Base-by-base conservation (phyloP, 2,113 vertebrate genomes). In the Pomatorhinus ruficollis region DNA sequence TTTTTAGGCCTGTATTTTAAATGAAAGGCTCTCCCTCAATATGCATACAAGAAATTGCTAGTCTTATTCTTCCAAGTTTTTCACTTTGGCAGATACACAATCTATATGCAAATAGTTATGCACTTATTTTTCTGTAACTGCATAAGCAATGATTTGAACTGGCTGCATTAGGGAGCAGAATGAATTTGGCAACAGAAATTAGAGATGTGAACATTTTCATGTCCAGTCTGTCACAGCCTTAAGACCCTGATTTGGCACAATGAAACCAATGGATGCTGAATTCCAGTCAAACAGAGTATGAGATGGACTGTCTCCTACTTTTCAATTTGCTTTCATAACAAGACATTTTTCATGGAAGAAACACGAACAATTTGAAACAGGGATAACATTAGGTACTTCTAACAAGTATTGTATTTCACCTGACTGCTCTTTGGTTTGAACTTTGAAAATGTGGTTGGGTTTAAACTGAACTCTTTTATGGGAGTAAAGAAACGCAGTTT, bases 71-170 rank as follows among this genome's bases (percentile, higher is more conserved):
- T 93, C 49, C 40, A 93, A 88, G 76, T 93, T 95, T 87, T 93
- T 91, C 78, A 68, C 33, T 90, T 95, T 91, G 89, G 59, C 95
- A 92, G 95, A 91, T 90, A 91, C 47, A 95, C 89, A 95, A 95
- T 97, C 80, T 96, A 95, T 95, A 95, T 95, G 95, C 87, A 96
- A 96, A 96, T 95, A 83, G 87, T 85, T 83, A 47, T 8, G 39
- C 65, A 78, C 33, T 96, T 95, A 88, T 91, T 93, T 74, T 94
- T 95, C 68, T 72, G 74, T 82, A 92, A 85, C 63, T 0, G 0
- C 83, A 78, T 94, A 88, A 94, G 71, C 86, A 92, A 52, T 95
- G 31, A 95, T 87, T 89, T 94, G 81, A 95, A 91, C 75, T 70
- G 57, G 74, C 33, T 75, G 14, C 69, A 70, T 87, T 54, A 92